Base-by-base conservation (phyloP, 2,888 invertebrate genomes). In the Lordiphosa andalusiaca region DNA sequence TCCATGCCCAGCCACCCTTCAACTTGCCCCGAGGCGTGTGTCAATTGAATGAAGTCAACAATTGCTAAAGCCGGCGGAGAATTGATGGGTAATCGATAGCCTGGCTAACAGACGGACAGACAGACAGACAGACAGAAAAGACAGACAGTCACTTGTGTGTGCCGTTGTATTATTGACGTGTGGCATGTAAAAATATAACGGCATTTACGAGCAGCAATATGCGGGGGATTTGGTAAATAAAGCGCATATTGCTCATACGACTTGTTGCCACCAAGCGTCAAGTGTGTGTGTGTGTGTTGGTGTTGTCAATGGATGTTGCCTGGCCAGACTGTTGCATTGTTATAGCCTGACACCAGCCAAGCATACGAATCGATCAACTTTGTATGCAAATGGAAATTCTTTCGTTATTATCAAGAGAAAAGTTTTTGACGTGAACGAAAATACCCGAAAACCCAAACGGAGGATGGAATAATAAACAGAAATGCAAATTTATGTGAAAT, bases 81-180 rank as follows among this genome's bases (percentile, higher is more conserved):
- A 82, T 73, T 69, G 75, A 83, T 76, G 75, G 83, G 75, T 80
- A 76, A 83, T 76, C 83, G 80, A 76, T 76, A 78, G 69, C 56
- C 56, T 40, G 65, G 49, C 41, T 58, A 42, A 36, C 39, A 44
- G 55, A 47, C 40, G 56, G 10, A 35, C 39, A 49, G 50, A 50
- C 58, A 2, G 16, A 55, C 1, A 44, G 55, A 47, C 40, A 59
- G 10, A 35, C 39, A 49, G 50, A 50, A 55, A 16, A 44, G 55
- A 47, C 40, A 59, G 10, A 35, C 39, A 49, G 50, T 47, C 58
- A 53, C 51, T 64, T 39, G 25, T 47, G 47, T 58, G 56, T 53
- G 54, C 56, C 36, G 23, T 53, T 76, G 53, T 56, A 73, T 63
- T 66, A 61, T 59, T 82, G 83, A 69, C 63, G 75, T 82, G 69